These are phyloP conservation scores for Cherax quadricarinatus DNA, from an alignment of 1,140 invertebrate species.

Conservation along the genomic window DNA sequence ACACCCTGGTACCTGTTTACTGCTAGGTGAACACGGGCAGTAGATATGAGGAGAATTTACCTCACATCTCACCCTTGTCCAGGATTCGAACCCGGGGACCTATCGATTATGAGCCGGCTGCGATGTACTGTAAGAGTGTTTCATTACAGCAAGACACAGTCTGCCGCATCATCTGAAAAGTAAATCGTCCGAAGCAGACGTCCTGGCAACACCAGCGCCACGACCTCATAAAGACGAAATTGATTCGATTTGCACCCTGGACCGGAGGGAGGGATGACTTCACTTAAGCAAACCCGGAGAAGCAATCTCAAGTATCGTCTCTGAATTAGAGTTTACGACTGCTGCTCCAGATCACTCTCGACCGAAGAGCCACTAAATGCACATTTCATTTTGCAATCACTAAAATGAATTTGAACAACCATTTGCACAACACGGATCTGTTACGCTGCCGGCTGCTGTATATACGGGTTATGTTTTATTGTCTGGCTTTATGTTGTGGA, in stretches of 20 bases:
- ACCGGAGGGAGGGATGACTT: neutral
- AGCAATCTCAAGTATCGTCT: conserved; percentile 48
- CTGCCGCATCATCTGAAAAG: too few relatives aligned
- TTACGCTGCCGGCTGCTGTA: neutral
- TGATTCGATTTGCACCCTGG: conserved; percentile 51
- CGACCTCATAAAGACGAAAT: conserved; percentile 36
- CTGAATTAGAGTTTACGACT: conserved; percentile 51
- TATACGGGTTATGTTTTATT: neutral
- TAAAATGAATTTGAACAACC: conserved; percentile 38
- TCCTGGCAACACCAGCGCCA: neutral
- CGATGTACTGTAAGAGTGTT: too few relatives aligned
- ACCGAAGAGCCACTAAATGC: conserved; percentile 40
- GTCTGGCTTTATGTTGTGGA: too few relatives aligned
- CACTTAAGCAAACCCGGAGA: conserved; percentile 4
- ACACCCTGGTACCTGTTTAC: too few relatives aligned
- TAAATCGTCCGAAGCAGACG: neutral
- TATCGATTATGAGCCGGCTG: too few relatives aligned
- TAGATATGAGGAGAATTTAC: too few relatives aligned
- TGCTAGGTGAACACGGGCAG: too few relatives aligned
- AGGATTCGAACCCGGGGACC: too few relatives aligned
- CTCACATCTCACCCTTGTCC: too few relatives aligned
- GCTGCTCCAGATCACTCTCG: conserved; percentile 9
- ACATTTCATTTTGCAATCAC: conserved; percentile 61
- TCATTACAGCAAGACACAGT: too few relatives aligned
- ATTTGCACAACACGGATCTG: conserved; percentile 3